Percentiles rank a stretch among this genome's conserved stretches.
These are phyloP conservation scores for Tenthredo distinguenda DNA, from an alignment of 2,888 invertebrate genomes.

Conservation along the genomic window DNA sequence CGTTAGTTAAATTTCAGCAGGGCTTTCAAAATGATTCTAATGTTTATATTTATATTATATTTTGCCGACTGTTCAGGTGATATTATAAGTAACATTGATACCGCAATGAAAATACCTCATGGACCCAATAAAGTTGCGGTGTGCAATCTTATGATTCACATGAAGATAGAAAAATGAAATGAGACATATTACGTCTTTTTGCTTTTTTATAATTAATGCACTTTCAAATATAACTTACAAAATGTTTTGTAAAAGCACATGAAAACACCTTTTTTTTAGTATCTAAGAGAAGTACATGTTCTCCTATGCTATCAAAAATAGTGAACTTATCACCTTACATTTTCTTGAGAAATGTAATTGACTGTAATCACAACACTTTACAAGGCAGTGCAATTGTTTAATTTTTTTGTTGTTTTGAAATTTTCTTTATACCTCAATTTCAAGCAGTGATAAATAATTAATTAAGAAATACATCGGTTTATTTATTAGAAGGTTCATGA, in stretches of 20 bases:
- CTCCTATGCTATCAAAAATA: conserved; percentile 48
- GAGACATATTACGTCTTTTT: not conserved
- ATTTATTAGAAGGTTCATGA: conserved; percentile 42
- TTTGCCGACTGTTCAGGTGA: not conserved
- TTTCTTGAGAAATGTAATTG: not conserved
- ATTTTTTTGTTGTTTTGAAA: conserved; percentile 1
- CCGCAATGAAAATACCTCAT: conserved; percentile 1
- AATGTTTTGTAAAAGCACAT: conserved; percentile 21
- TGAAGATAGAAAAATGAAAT: not conserved
- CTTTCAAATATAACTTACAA: not conserved
- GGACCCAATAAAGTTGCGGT: not conserved
- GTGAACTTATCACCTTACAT: conserved; percentile 25
- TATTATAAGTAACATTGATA: conserved; percentile 18
- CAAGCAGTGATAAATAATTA: conserved; percentile 19
- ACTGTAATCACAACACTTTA: conserved; percentile 36
- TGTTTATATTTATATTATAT: not conserved
- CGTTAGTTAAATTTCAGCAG: not conserved
- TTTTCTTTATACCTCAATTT: not conserved
- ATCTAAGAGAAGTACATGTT: conserved; percentile 5
- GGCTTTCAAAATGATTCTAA: not conserved
- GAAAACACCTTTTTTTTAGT: not conserved
- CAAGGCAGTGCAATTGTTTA: conserved; percentile 16
- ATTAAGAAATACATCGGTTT: conserved; percentile 32
- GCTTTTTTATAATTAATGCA: not conserved
- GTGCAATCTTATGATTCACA: not conserved